Evolutionary conservation across 2,113 vertebrate species (phyloP).

Genomic region (Albula glossodonta): DNA sequence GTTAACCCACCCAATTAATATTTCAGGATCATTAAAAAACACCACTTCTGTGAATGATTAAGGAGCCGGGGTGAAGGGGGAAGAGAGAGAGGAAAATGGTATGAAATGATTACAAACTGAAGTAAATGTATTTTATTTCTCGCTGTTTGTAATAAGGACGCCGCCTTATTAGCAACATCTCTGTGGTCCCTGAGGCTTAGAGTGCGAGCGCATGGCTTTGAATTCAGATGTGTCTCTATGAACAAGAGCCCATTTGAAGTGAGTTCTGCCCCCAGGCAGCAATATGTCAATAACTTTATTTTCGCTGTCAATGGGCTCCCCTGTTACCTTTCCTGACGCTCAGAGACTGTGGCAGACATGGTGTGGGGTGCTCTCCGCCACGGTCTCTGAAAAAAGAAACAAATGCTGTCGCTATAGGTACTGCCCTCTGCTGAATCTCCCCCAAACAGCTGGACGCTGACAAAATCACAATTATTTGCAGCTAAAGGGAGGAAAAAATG

Average conservation of each 20-base stretch:
- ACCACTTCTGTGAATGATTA: constrained; percentile 10
- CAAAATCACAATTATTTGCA: not conserved
- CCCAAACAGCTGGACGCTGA: not conserved
- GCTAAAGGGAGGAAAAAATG: not conserved
- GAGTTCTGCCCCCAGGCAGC: not conserved
- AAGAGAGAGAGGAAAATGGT: not conserved
- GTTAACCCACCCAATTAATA: constrained; percentile 21
- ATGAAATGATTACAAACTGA: not conserved
- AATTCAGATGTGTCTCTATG: not conserved
- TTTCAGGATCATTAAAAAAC: constrained; percentile 13
- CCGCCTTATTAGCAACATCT: not conserved
- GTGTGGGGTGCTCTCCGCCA: constrained; percentile 22
- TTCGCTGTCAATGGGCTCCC: constrained; percentile 11
- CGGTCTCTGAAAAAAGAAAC: constrained; percentile 24
- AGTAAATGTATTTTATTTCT: not conserved
- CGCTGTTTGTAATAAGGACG: not conserved
- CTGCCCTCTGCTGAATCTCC: not conserved
- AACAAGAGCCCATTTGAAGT: not conserved
- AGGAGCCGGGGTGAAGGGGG: not conserved
- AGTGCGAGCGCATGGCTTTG: not conserved
- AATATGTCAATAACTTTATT: constrained; percentile 15
- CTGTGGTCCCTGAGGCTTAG: not conserved
- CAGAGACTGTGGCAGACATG: not conserved
- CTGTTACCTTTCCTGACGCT: not conserved
- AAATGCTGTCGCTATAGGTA: not conserved